Evolutionary conservation across 1,140 invertebrate species (phyloP), one percentile per base, ranked within the genome.

Genomic region (Araneus ventricosus): DNA sequence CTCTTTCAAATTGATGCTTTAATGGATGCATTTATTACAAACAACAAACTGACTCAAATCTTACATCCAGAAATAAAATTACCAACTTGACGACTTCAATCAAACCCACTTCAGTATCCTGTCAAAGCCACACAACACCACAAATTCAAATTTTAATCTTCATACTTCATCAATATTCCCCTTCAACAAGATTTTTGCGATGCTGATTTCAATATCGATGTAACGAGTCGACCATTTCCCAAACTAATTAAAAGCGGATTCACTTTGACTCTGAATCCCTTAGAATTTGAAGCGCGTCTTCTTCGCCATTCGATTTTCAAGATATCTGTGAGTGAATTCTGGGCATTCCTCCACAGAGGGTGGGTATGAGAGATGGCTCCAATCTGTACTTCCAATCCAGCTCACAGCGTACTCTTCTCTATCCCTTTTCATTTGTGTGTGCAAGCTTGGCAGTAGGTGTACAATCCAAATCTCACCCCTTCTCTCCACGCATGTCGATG

Each of bases 381-480:
- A 59, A 59, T 86, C 84, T 59, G 84, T 37, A 86, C 45, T 61
- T 57, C 30, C 84, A 37, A 59, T 59, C 84, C 57, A 86, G 27
- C 17, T 61, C 59, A 75, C 20, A 75, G 70, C 70, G 30, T 75
- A 75, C 70, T 24, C 37, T 30, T 37, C 34, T 1, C 70, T 17
- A 75, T 75, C 70, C 59, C 70, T 75, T 75, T 75, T 34, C 70
- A 75, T 75, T 37, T 75, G 30, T 20, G 34, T 34, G 30, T 37
- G 70, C 70, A 34, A 75, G 70, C 17, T 75, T 75, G 70, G 30
- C 70, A 75, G 70, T 75, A 30, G 70, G 37, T 75, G 70, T 75
- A 75, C 70, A 75, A 75, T 75, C 70, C 70, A 2, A 6, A 70
- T 41, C 63, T 88, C 86, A 67, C n/a, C 34, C 63, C 57, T 45